Base-by-base conservation (phyloP, 2,888 invertebrate species). In the Mystacides longicornis region DNA sequence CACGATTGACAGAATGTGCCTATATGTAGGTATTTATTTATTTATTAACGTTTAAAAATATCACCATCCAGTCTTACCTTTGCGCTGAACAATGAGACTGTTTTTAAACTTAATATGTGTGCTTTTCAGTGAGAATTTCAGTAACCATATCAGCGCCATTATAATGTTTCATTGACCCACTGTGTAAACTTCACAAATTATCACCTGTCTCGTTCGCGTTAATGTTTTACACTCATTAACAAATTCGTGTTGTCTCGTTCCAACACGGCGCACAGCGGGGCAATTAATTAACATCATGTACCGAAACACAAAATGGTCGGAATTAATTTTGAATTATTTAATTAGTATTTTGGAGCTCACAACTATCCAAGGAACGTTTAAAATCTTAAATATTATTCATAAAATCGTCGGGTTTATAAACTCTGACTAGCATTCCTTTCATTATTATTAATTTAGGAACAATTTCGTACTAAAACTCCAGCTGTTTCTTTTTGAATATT, bases 261-360 rank as follows among this genome's bases (percentile, higher is more conserved):
- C 21, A 22, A 3, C 48, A 20, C 22, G 23, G 23, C 5, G 48
- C 48, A 48, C 48, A 48, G 23, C 23, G 48, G 48, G 48, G 23
- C 48, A 48, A 48, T 48, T 48, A 48, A 48, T 48, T 48, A 48
- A 23, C 23, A 21, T 45, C 19, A 20, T 21, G 19, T 45, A 45
- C 20, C 45, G 20, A 45, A 19, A 45, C 45, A 45, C 45, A 45
- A 45, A 45, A 45, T 21, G 45, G 45, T 21, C 16, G 3, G 14
- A 45, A 20, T 45, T 19, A 45, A 45, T 45, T 45, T 19, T 20
- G 20, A 45, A 45, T 45, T 45, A 45, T 37, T 37, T 37, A 37
- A 3, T 37, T 37, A 14, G 14, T 37, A 37, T n/a, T 37, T n/a
- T 11, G 11, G 5, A 27, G 11, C 27, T 37, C 4, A 37, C 37